These are phyloP conservation scores for Balaenoptera acutorostrata DNA, from an alignment of 2,113 vertebrate species.

Conservation along the genomic window DNA sequence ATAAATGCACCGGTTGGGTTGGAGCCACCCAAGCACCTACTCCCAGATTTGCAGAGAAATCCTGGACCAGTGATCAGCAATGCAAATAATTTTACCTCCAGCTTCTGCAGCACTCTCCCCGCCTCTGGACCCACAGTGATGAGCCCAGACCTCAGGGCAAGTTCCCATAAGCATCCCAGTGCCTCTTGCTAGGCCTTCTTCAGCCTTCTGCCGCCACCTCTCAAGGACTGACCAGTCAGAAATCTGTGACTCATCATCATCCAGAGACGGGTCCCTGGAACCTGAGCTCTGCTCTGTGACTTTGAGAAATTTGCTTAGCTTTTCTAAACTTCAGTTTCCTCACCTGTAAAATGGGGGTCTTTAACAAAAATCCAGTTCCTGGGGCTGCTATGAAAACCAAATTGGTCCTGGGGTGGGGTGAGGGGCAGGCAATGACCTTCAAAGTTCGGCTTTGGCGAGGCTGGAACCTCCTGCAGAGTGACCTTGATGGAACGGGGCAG, in stretches of 20 bases:
- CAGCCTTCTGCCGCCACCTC: background rate
- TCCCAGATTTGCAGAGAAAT: background rate
- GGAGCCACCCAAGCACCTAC: background rate
- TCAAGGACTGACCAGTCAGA: background rate
- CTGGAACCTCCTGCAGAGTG: background rate
- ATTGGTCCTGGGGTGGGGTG: background rate
- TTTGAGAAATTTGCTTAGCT: background rate
- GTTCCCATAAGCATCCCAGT: background rate
- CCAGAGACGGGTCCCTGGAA: background rate
- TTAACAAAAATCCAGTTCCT: background rate
- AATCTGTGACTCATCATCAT: background rate
- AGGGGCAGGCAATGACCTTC: background rate
- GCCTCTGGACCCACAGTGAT: background rate
- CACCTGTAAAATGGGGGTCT: background rate
- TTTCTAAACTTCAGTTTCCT: background rate
- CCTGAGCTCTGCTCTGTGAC: background rate
- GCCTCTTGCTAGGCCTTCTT: background rate
- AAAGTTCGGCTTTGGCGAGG: background rate
- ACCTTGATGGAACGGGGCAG: accelerated
- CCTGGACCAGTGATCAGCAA: background rate
- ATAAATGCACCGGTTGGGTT: background rate
- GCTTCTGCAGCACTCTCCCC: background rate
- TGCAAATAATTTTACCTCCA: background rate
- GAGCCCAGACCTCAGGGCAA: background rate
- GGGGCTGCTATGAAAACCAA: background rate